A percentile compares a stretch with the other conserved stretches of the same genome.
phyloP scores from a whole-genome alignment of 2,113 vertebrate species.

The Tragulus kanchil region DNA sequence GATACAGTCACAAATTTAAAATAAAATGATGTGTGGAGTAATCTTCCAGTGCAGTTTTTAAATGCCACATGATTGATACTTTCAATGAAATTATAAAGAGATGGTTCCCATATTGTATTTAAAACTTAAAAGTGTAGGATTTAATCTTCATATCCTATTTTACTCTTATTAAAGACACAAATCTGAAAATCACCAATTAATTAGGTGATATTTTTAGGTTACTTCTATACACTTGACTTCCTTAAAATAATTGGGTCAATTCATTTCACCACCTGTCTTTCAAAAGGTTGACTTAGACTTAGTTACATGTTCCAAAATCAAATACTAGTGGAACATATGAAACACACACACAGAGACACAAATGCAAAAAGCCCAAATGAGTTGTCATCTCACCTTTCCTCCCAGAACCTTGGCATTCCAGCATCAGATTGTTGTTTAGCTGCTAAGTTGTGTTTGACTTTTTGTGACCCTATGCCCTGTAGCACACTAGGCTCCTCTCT shows the following conservation, averaged over 20 bases:
- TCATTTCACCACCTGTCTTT: neutral
- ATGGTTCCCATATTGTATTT: neutral
- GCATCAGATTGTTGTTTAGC: neutral
- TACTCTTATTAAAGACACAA: neutral
- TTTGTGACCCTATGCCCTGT: neutral
- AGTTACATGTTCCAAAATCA: neutral
- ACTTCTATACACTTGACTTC: neutral
- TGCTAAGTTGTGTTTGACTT: accelerated
- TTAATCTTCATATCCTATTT: neutral
- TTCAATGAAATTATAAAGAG: neutral
- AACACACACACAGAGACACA: neutral
- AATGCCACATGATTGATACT: neutral
- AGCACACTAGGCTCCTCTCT: no score
- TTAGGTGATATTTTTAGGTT: neutral
- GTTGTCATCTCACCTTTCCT: neutral
- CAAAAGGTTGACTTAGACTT: neutral
- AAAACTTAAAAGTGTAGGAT: neutral
- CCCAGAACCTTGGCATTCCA: neutral
- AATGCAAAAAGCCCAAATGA: neutral
- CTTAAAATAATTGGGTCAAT: constrained; percentile 8
- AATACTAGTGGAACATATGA: neutral
- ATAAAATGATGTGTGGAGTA: neutral
- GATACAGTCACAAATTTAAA: neutral
- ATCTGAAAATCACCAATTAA: neutral
- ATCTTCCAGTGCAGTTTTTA: neutral